These are phyloP conservation scores for Hypena proboscidalis DNA, from an alignment of 2,888 invertebrate genomes.

Conservation along the genomic window DNA sequence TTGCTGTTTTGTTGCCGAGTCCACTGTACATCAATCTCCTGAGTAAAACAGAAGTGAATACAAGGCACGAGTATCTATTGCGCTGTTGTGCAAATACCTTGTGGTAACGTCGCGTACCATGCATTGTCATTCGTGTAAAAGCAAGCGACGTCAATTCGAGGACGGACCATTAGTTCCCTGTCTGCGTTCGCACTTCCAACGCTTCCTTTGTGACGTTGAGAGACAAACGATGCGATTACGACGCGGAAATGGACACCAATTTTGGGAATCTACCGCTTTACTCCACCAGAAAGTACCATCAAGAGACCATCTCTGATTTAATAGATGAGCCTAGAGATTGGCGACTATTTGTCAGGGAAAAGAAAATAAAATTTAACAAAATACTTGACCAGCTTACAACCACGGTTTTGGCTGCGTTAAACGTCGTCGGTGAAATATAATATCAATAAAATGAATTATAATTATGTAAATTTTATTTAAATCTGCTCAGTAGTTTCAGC, in stretches of 20 bases:
- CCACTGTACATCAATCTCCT: no score
- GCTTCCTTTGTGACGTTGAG: slow-evolving; percentile 62
- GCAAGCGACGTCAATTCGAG: slow-evolving; percentile 50
- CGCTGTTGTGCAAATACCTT: slow-evolving; percentile 21
- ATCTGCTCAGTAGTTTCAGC: no score
- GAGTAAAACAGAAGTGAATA: no score
- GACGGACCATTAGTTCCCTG: slow-evolving; percentile 63
- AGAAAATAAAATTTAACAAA: no score
- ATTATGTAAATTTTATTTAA: no score
- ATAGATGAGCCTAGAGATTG: neutral
- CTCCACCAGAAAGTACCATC: slow-evolving; percentile 21
- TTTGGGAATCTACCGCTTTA: slow-evolving; percentile 38
- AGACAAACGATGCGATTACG: slow-evolving; percentile 65
- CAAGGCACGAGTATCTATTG: slow-evolving; percentile 14
- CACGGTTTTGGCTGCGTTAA: no score
- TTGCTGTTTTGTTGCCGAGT: no score
- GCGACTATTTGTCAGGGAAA: neutral
- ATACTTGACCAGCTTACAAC: no score
- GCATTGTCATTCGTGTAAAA: slow-evolving; percentile 50
- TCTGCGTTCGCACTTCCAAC: slow-evolving; percentile 49
- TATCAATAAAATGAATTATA: no score
- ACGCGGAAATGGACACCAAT: slow-evolving; percentile 58
- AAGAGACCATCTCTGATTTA: slow-evolving; percentile 10
- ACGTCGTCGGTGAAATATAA: no score
- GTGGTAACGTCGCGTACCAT: slow-evolving; percentile 21